Evolutionary conservation across 2,113 vertebrate genomes (phyloP), one percentile per base, ranked within the genome.

Genomic region (Colossoma macropomum): DNA sequence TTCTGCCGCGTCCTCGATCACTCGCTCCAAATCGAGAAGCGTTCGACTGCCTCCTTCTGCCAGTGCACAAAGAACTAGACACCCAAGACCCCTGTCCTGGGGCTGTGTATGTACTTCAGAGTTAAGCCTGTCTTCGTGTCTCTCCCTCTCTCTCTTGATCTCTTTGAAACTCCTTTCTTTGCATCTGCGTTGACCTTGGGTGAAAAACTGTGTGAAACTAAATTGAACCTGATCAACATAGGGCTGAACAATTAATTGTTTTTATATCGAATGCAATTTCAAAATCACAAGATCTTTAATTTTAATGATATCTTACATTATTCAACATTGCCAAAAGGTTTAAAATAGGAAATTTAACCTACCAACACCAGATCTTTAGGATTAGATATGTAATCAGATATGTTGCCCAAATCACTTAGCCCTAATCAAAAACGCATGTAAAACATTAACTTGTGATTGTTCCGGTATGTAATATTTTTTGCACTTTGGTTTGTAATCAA

Each of bases 1-100:
- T 81, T 79, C 87, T 48, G 48, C 86, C 96, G 96, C 88, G 93
- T 94, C 95, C 94, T 95, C 38, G 94, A 92, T 94, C 93, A 92
- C 91, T 91, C 95, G 86, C 88, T 94, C 87, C 90, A 87, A 90
- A 71, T 87, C 86, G 75, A 87, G 79, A 72, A 87, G 86, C 60
- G 86, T 87, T 82, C 86, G 86, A 32, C 83, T 87, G 79, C 23
- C 83, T 50, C 86, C 80, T 86, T 91, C 90, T 89, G 89, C 92
- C 92, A 93, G 88, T 92, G 90, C 89, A 84, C 92, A 93, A 90
- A 89, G 91, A 79, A 71, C 90, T 93, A 95, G 92, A 94, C 91
- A 94, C 89, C 95, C 96, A 93, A 96, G 97, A 93, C 96, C 97
- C 84, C 93, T 96, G 91, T 99, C 97, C 52, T 99, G 97, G 97